Evolutionary conservation across 2,888 invertebrate genomes (phyloP), one percentile per base, ranked within the genome.

Genomic region (Chymomyza amoena): DNA sequence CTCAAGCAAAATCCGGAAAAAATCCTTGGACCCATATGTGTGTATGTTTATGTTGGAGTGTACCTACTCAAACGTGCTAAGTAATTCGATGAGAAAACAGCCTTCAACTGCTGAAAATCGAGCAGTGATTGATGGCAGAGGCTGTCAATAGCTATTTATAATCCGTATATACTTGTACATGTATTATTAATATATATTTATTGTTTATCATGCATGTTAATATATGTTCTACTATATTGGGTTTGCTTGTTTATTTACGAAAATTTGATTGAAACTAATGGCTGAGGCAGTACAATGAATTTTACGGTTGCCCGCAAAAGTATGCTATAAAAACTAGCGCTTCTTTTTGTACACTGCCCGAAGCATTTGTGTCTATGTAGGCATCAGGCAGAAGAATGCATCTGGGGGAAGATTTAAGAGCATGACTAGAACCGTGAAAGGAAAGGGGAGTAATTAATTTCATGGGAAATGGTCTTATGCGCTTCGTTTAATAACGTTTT

Each of bases 261-360:
- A 36, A 36, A 32, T 79, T 86, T 86, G 88, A 79, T 79, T 77
- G 77, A 66, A 86, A 88, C 87, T 88, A 88, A 83, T 83, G 83
- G 83, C 28, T 25, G 6, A 57, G 39, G 39, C 13, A 0, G 39
- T 13, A 45, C 10, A 4, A 13, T 45, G 39, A 45, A 13, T 10
- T 45, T 13, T 45, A 13, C 13, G 39, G 13, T 9, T 45, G 39
- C 39, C 39, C 39, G 13, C 39, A 45, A 45, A 45, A 45, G 39
- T 45, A 45, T 45, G 39, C 39, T 45, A 45, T 45, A 13, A 45
- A 45, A 45, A 45, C 39, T 10, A 45, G 25, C 25, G 25, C 25
- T 1, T 4, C 25, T 25, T 0, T 25, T 25, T 2, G 4, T 25
- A 25, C 25, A 25, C 25, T 25, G 4, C 25, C 2, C 25, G 25